Base-by-base conservation (phyloP, 2,888 invertebrate genomes). In the Spodoptera littoralis region DNA sequence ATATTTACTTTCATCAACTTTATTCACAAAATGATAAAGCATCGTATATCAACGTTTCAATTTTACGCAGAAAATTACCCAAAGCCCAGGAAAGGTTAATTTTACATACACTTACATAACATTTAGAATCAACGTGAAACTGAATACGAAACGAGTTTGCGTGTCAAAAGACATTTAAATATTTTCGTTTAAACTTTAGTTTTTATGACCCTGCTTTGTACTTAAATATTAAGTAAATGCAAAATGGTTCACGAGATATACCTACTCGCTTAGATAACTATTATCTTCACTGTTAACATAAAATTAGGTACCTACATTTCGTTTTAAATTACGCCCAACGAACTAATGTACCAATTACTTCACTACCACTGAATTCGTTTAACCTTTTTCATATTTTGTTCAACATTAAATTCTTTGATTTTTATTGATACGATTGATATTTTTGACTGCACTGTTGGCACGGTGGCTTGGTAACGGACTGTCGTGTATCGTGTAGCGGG, bases 81-180 rank as follows among this genome's bases (percentile, higher is more conserved):
- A 3, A 48, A 45, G n/a, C 42, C 41, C 24, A 44, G 13, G 18
- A 56, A 71, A 59, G 24, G 55, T 68, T 52, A 55, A 52, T 58
- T 58, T 57, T 52, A 65, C 56, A 47, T 54, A 50, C 12, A 27
- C 36, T 36, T 49, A 57, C 44, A 60, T 46, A 55, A 43, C 45
- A 58, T 71, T 60, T 52, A 52, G 24, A 67, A 60, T 30, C 53
- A 60, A 65, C 60, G 67, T 68, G 65, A 77, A 63, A 62, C 70
- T 65, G 77, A 82, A 80, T 79, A 77, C 65, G 73, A 81, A 84
- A 78, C 73, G 70, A 78, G 78, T 62, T 88, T 68, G 89, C 89
- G 85, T 89, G 88, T 79, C 74, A 76, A 78, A 80, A 75, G 72
- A 73, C 79, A 73, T 85, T 85, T 82, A 82, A 87, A 82, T 80